Evolutionary conservation across 2,113 vertebrate species (phyloP).

Genomic region (Campylomormyrus numenius): DNA sequence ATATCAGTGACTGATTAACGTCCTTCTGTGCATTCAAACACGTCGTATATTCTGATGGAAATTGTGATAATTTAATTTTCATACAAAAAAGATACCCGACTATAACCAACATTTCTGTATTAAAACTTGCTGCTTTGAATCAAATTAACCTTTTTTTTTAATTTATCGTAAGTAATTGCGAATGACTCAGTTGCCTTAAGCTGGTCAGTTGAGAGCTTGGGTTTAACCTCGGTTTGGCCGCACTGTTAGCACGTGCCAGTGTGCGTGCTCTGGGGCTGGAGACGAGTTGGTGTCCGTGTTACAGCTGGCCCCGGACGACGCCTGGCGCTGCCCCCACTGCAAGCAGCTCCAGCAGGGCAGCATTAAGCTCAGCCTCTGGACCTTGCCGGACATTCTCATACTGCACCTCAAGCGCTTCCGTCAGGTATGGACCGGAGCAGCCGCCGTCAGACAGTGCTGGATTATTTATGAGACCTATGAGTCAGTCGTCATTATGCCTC

Average conservation of each 20-base stretch:
- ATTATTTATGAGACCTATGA: background rate
- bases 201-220: background rate
- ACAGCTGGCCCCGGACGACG: conserved; percentile 91
- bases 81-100: background rate
- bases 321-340: conserved; percentile 94
- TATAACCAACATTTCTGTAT: background rate
- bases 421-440: conserved; percentile 62
- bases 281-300: background rate
- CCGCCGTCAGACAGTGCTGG: background rate
- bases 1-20: background rate
- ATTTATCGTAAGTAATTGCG: background rate
- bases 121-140: background rate
- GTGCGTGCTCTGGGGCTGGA: background rate
- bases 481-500: background rate
- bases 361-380: conserved; percentile 93
- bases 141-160: background rate
- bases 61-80: background rate
- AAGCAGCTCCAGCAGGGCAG: conserved; percentile 96
- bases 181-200: background rate
- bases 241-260: background rate
- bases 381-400: conserved; percentile 88
- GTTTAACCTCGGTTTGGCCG: background rate
- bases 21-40: background rate
- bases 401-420: conserved; percentile 91
- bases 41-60: background rate